phyloP scores from a whole-genome alignment of 2,113 vertebrate species.

The Rostratula benghalensis region DNA sequence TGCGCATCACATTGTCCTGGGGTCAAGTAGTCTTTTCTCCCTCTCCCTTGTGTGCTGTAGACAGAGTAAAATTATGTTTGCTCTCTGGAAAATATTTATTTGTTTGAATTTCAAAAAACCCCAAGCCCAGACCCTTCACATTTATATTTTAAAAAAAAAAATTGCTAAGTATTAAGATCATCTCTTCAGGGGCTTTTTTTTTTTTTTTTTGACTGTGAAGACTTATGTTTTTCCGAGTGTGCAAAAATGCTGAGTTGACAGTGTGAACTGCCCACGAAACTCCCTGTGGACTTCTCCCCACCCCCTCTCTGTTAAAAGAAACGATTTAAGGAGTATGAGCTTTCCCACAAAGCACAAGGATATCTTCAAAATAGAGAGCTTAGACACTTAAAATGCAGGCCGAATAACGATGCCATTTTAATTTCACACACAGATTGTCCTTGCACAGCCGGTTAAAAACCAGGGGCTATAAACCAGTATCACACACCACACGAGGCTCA shows the following conservation, averaged over 20 bases:
- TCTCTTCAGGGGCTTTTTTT: not conserved
- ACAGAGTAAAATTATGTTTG: not conserved
- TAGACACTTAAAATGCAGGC: constrained; percentile 14
- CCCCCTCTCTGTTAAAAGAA: not conserved
- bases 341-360: constrained; percentile 44
- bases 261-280: not conserved
- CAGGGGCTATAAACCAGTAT: not conserved
- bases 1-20: not conserved
- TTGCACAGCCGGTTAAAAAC: not conserved
- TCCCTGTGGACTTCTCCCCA: not conserved
- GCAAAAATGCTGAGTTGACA: constrained; percentile 48
- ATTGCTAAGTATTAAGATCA: not conserved
- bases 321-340: not conserved
- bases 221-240: not conserved
- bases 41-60: not conserved
- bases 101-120: not conserved
- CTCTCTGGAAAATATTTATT: constrained; percentile 28
- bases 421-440: not conserved
- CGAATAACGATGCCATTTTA: constrained; percentile 7
- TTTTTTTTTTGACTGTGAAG: not conserved
- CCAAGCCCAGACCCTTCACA: not conserved
- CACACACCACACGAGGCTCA: not conserved
- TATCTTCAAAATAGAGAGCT: constrained; percentile 3
- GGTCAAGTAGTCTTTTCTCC: constrained; percentile 39
- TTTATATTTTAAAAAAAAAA: not conserved